Percentiles rank a stretch among this genome's conserved stretches.
Evolutionary conservation across 37 sponge, comb jelly and placozoan species (phyloP).

Genomic region (Beroe forskalii): DNA sequence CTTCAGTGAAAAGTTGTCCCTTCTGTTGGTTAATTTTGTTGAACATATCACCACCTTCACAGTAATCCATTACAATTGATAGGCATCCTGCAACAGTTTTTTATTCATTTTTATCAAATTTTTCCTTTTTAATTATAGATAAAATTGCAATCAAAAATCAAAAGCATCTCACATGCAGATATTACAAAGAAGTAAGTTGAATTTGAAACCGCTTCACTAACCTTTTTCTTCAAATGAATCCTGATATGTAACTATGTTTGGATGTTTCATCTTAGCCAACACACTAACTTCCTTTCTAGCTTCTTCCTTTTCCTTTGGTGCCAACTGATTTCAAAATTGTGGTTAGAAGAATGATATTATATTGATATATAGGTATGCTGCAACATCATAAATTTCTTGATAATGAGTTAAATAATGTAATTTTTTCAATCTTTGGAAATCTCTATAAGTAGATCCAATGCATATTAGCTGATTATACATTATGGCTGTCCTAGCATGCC

Average conservation of each 20-base stretch:
- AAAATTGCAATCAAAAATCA: neutral
- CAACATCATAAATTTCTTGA: neutral
- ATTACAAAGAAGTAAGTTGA: no score
- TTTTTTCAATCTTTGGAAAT: no score
- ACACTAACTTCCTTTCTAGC: conserved; percentile 86
- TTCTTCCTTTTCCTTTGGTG: conserved; percentile 82
- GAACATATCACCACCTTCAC: conserved; percentile 96
- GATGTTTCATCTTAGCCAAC: conserved; percentile 93
- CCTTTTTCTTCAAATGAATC: conserved; percentile 89
- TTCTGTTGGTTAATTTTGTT: conserved; percentile 80
- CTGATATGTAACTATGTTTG: conserved; percentile 91
- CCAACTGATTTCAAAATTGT: no score
- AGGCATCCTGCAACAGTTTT: conserved; percentile 69
- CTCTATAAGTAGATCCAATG: no score
- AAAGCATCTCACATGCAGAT: no score
- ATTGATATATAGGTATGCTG: no score
- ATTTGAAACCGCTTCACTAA: no score
- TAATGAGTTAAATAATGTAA: no score
- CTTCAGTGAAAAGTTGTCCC: conserved; percentile 80
- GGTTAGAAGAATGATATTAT: no score
- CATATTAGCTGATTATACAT: no score
- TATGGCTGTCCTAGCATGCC: no score
- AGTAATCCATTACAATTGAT: conserved; percentile 97
- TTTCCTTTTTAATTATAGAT: no score
- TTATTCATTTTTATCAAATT: neutral